phyloP scores from a whole-genome alignment of 2,113 vertebrate species.

The Monopterus albus region DNA sequence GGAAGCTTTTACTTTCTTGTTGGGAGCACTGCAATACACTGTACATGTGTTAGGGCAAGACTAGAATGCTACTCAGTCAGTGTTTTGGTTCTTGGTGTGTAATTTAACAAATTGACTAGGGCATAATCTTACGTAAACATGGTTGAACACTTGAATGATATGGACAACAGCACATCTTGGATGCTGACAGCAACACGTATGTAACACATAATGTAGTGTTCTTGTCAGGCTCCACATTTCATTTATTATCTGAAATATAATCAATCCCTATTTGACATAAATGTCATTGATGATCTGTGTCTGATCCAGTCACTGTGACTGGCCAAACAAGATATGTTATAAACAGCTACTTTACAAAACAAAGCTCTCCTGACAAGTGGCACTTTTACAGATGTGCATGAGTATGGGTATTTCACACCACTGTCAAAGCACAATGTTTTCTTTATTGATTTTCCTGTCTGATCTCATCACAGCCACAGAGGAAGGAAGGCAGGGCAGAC shows the following conservation, averaged over 20 bases:
- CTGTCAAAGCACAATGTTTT: conserved; percentile 68
- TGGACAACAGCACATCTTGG: not conserved
- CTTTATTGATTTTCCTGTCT: conserved; percentile 74
- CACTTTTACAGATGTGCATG: conserved; percentile 39
- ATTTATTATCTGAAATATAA: conserved; percentile 39
- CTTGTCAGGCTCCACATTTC: not conserved
- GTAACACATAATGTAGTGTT: conserved; percentile 11
- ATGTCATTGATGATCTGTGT: conserved; percentile 32
- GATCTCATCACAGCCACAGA: conserved; percentile 58
- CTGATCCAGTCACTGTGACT: conserved; percentile 7
- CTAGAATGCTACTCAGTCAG: conserved; percentile 47
- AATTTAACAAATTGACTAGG: conserved; percentile 34
- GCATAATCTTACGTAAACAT: conserved; percentile 21
- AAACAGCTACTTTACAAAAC: conserved; percentile 48
- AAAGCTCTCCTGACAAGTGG: conserved; percentile 52
- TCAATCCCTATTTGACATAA: conserved; percentile 33
- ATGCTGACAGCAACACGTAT: conserved; percentile 16
- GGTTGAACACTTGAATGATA: not conserved
- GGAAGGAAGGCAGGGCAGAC: conserved; percentile 33
- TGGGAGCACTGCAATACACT: conserved; percentile 42
- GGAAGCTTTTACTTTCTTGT: conserved; percentile 67
- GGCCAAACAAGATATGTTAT: conserved; percentile 6
- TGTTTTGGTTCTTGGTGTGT: conserved; percentile 9
- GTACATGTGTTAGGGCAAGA: conserved; percentile 63
- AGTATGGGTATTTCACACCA: conserved; percentile 63